Evolutionary conservation across 2,113 vertebrate genomes (phyloP), one percentile per base, ranked within the genome.

Genomic region (Phycodurus eques): DNA sequence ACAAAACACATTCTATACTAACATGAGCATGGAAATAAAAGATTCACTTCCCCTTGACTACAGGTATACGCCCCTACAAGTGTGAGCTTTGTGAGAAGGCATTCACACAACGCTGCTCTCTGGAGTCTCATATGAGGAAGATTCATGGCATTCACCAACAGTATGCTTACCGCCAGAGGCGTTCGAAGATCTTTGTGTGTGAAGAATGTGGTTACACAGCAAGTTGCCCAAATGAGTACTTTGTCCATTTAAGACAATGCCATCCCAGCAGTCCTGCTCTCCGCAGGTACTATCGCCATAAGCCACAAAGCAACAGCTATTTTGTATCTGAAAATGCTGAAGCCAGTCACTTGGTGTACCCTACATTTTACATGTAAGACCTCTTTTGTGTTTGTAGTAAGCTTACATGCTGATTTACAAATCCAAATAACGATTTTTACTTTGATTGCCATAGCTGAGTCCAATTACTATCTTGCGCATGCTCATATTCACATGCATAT

Each of bases 161-260:
- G 83, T 96, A 95, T 0, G 94, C 94, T 17, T 96, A 96, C 70
- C 94, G 95, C 0, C 92, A 97, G 82, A 93, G 94, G 22, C 93
- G 95, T 15, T 94, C 95, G 81, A 97, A 96, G 86, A 93, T 97
- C 80, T 95, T 95, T 4, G 96, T 96, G 33, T 96, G 95, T 7
- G 95, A 96, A 76, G 95, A 95, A 43, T 97, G 95, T 0, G 95
- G 96, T 67, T 97, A 90, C 84, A 96, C 95, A 13, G 94, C 94
- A 17, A 85, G 84, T 0, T 85, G 90, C 0, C 93, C 93, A 0
- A 93, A 96, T 0, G 88, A 93, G 17, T 96, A 95, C 33, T 92
- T 92, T 13, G 83, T 93, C 22, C 96, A 97, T 49, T 71, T 94
- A 27, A 83, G 92, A 1, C 88, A 91, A 77, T 81, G 89, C 46